Evolutionary conservation across 2,888 invertebrate genomes (phyloP).

Genomic region (Megaustenia siamemsis): DNA sequence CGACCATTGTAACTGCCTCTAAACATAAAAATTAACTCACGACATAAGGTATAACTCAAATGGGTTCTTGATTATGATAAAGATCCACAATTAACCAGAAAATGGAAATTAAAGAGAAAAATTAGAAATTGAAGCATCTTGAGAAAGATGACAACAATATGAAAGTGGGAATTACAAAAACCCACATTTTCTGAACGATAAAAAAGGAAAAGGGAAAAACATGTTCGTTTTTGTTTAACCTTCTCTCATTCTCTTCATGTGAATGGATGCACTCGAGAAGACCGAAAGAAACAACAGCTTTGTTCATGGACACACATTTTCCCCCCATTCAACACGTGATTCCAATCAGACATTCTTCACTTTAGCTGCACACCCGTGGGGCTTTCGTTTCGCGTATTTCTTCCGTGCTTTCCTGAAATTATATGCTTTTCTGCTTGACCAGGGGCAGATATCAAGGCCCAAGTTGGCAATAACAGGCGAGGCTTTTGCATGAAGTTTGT

Average conservation of each 20-base stretch:
- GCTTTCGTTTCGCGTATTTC: constrained; percentile 11
- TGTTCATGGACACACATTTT: constrained; percentile 1
- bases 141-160: not conserved
- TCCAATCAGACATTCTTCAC: constrained; percentile 24
- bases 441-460: constrained; percentile 20
- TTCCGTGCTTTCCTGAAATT: not conserved
- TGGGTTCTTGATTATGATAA: too few relatives aligned
- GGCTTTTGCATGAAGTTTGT: not conserved
- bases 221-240: not conserved
- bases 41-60: too few relatives aligned
- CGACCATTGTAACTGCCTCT: too few relatives aligned
- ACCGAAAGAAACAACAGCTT: constrained; percentile 6
- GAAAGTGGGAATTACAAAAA: not conserved
- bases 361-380: not conserved
- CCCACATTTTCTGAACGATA: not conserved
- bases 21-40: too few relatives aligned
- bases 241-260: not conserved
- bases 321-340: constrained; percentile 35
- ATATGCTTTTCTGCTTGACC: constrained; percentile 25
- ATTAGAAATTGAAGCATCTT: not conserved
- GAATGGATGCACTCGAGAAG: not conserved
- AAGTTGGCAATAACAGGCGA: not conserved
- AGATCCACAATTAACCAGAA: too few relatives aligned
- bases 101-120: not conserved
- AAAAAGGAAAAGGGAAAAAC: not conserved